These are phyloP conservation scores for Glaucomys volans DNA, from an alignment of 2,113 vertebrate species.

Conservation along the genomic window DNA sequence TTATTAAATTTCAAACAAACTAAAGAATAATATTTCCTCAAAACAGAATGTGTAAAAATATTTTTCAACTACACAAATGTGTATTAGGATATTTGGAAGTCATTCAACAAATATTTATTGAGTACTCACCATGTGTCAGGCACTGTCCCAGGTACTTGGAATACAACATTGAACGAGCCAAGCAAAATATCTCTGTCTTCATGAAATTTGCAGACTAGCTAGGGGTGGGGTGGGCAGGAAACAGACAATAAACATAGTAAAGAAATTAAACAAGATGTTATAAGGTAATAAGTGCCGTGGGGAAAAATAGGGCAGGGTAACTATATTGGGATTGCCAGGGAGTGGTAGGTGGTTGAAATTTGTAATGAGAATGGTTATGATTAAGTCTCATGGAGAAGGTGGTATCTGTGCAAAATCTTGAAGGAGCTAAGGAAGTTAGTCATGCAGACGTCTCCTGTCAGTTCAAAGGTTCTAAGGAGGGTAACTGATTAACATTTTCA, in stretches of 20 bases:
- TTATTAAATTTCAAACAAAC: conserved; percentile 27
- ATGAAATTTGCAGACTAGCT: not conserved
- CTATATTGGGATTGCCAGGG: not conserved
- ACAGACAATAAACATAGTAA: not conserved
- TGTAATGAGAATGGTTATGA: not conserved
- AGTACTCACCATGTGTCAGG: not conserved
- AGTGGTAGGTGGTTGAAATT: not conserved
- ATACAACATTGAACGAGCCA: not conserved
- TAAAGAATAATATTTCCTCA: not conserved
- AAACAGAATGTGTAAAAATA: not conserved
- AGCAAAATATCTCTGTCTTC: not conserved
- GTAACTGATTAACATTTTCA: not conserved
- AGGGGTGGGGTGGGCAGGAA: not conserved
- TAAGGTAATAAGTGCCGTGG: not conserved
- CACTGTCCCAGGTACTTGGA: not conserved
- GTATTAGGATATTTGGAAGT: not conserved
- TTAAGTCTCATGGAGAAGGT: not conserved
- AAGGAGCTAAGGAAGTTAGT: not conserved
- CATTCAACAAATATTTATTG: not conserved
- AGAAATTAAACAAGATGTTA: not conserved
- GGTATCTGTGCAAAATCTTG: not conserved
- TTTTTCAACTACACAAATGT: not conserved
- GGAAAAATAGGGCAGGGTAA: not conserved
- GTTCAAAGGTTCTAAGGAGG: not conserved
- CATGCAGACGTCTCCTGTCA: not conserved